Base-by-base conservation (phyloP, 1,140 invertebrate species). In the Drosophila subpulchrella region DNA sequence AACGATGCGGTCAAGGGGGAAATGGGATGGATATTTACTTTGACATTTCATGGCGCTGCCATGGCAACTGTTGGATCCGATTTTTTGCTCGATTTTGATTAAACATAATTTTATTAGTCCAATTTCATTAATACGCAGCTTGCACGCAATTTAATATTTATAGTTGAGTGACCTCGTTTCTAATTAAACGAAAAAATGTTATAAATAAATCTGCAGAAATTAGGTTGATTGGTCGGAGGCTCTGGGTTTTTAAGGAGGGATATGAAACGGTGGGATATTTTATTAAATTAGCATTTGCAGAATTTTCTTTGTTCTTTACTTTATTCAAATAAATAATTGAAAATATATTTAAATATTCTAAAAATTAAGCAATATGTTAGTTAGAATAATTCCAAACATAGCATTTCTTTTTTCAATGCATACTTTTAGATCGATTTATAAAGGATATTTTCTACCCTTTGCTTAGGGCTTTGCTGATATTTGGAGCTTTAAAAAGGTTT, bases 41-140 rank as follows among this genome's bases (percentile, higher is more conserved):
- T 77, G 75, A 47, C 63, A 56, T 74, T 84, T 61, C 60, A 71
- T 58, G 42, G n/a, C 36, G 74, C 76, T 75, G 70, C 56, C 78
- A 86, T 81, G 74, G 61, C 74, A 81, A 54, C 55, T 24, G 50
- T 36, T 24, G 47, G 17, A 7, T 46, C 15, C 7, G 3, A 24
- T 62, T 61, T 78, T 76, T 67, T 76, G 15, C 38, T 68, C 38
- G 20, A 34, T 13, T 75, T 75, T 75, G 72, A 82, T 86, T 78
- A 88, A 86, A 73, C 75, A 86, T 88, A 86, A 86, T 86, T 86
- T 88, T 88, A 86, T 86, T 86, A 88, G 83, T 86, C 42, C 71
- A 85, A 83, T 88, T 86, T 83, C 83, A 86, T 86, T 83, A 83
- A 86, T 79, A 82, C 79, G 79, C 75, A 76, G 41, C 71, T 83